Evolutionary conservation across 2,888 invertebrate species (phyloP).

Genomic region (Agrochola macilenta): DNA sequence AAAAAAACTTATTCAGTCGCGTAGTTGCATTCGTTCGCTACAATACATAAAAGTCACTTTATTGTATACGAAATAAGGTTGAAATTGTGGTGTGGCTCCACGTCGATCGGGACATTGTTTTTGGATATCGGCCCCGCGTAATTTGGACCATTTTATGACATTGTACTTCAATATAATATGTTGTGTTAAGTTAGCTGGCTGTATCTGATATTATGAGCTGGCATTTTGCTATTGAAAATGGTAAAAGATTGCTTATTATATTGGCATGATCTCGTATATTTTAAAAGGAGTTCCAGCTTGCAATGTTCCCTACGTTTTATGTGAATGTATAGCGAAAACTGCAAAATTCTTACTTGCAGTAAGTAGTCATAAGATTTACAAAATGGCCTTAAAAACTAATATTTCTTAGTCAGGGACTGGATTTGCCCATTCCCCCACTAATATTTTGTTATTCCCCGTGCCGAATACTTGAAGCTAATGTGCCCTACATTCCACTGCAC

Average conservation of each 20-base stretch:
- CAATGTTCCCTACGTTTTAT: neutral
- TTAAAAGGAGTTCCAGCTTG: constrained; percentile 10
- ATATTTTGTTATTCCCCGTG: no score
- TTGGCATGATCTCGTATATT: constrained; percentile 40
- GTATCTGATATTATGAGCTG: constrained; percentile 74
- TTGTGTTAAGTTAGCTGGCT: constrained; percentile 79
- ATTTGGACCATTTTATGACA: constrained; percentile 88
- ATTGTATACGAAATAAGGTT: constrained; percentile 65
- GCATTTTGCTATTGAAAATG: constrained; percentile 69
- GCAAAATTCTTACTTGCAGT: neutral
- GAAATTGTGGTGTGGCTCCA: constrained; percentile 66
- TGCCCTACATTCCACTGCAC: neutral
- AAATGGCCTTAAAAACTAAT: neutral
- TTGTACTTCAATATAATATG: constrained; percentile 82
- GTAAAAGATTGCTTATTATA: constrained; percentile 60
- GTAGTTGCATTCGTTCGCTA: constrained; percentile 83
- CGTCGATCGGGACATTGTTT: constrained; percentile 84
- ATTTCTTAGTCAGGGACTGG: no score
- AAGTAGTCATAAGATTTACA: neutral
- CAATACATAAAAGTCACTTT: constrained; percentile 75
- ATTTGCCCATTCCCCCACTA: neutral
- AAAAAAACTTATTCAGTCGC: constrained; percentile 87
- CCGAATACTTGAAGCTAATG: no score
- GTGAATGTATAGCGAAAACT: neutral
- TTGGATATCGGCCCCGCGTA: constrained; percentile 85